Evolutionary conservation across 2,888 invertebrate genomes (phyloP).

Genomic region (Mylabris sibirica): DNA sequence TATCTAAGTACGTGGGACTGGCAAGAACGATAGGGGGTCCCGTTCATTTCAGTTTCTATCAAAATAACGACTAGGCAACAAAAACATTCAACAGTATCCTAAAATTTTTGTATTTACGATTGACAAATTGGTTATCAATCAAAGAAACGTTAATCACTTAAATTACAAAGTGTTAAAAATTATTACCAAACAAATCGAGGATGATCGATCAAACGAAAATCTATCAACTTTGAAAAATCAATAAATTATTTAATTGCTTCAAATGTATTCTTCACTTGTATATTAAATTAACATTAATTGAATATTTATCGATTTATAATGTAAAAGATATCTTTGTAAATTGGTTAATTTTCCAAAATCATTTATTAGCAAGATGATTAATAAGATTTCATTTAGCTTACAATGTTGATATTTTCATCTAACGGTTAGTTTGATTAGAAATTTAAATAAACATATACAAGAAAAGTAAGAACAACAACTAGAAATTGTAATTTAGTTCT

Average conservation of each 20-base stretch:
- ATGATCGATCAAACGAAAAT: neutral
- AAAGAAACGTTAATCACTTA: neutral
- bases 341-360: slow-evolving; percentile 22
- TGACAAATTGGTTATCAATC: slow-evolving; percentile 7
- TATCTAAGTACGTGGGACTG: neutral
- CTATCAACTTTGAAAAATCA: neutral
- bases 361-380: slow-evolving; percentile 11
- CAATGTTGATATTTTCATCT: neutral
- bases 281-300: slow-evolving; percentile 29
- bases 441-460: slow-evolving; percentile 1
- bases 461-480: neutral
- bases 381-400: slow-evolving; percentile 17
- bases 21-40: neutral
- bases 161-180: slow-evolving; percentile 7
- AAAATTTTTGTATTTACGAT: neutral
- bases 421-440: slow-evolving; percentile 21
- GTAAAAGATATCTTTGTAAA: slow-evolving; percentile 16
- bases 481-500: too few species aligned
- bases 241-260: slow-evolving; percentile 14
- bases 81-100: neutral
- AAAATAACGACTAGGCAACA: neutral
- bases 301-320: slow-evolving; percentile 30
- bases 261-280: slow-evolving; percentile 16
- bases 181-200: neutral
- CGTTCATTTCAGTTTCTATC: neutral